Evolutionary conservation across 2,797 vertebrate species (phyloP).

Genomic region (Acanthurus tractus): DNA sequence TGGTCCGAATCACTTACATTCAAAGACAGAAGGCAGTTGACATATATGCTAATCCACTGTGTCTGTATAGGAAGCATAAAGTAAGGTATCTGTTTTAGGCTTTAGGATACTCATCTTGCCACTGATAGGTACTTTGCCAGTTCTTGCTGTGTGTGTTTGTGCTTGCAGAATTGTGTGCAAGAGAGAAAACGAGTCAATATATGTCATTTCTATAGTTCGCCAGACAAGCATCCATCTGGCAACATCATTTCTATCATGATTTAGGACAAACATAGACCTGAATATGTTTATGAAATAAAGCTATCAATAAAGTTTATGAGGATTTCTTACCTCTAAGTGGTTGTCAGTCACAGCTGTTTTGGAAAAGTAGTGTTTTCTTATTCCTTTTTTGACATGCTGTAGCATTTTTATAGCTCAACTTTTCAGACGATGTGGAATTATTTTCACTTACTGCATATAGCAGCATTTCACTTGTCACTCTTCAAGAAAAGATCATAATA

Average conservation of each 20-base stretch:
- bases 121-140: background rate
- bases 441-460: background rate
- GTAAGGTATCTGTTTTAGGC: background rate
- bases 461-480: constrained; percentile 5
- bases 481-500: constrained; percentile 6
- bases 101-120: background rate
- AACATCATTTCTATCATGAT: constrained; percentile 18
- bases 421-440: background rate
- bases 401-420: background rate
- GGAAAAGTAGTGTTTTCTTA: background rate
- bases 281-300: constrained; percentile 12
- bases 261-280: constrained; percentile 4
- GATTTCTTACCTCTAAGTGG: background rate
- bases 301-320: background rate
- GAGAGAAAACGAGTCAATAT: background rate
- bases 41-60: background rate
- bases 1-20: background rate
- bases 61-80: background rate
- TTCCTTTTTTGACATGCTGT: background rate
- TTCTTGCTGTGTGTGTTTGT: constrained; percentile 4
- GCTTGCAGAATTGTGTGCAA: background rate
- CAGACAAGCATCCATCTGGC: constrained; percentile 24
- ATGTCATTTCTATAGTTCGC: constrained; percentile 1
- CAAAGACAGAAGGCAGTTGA: background rate
- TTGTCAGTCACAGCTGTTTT: constrained; percentile 10